phyloP scores from a whole-genome alignment of 2,797 vertebrate species.

The Potorous gilbertii region DNA sequence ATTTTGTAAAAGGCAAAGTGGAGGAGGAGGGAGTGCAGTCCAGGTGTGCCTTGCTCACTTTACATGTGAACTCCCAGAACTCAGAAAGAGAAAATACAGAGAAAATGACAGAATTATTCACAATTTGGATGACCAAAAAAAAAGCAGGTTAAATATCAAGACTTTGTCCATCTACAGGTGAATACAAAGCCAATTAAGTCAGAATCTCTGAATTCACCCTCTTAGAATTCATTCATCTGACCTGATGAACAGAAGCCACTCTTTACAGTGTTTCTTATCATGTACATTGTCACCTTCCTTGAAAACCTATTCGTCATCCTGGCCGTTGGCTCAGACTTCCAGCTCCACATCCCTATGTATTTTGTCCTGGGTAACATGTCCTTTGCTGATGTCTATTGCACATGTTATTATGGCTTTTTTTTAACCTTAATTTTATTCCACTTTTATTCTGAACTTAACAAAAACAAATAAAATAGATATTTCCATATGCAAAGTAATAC shows the following conservation, averaged over 20 bases:
- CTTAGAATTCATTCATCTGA: not conserved
- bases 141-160: not conserved
- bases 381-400: not conserved
- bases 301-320: not conserved
- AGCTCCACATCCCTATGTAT: not conserved
- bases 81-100: not conserved
- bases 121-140: not conserved
- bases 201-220: not conserved
- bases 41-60: not conserved
- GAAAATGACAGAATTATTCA: not conserved
- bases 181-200: not conserved
- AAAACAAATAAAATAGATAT: not conserved
- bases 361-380: no score
- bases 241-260: not conserved
- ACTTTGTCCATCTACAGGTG: not conserved
- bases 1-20: not conserved
- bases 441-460: not conserved
- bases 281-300: not conserved
- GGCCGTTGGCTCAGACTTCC: not conserved
- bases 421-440: not conserved
- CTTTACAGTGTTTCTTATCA: not conserved
- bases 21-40: not conserved
- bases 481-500: not conserved
- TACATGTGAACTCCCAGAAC: not conserved
- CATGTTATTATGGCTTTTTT: not conserved